Evolutionary conservation across 2,888 invertebrate genomes (phyloP).

Genomic region (Leptinotarsa tumamoca): DNA sequence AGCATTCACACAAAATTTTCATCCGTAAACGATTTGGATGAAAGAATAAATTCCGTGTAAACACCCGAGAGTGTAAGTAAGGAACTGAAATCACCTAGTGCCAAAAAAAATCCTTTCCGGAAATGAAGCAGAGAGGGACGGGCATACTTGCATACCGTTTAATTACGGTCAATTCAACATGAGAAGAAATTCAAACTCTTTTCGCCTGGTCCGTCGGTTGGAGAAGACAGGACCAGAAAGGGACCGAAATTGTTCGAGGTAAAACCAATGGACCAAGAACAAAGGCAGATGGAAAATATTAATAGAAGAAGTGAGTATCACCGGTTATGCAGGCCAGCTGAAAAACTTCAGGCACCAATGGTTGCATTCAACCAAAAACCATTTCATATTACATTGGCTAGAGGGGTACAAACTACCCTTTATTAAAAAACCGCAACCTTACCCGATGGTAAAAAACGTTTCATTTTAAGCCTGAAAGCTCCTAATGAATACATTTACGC

Average conservation of each 20-base stretch:
- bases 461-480: neutral
- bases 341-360: slow-evolving; percentile 16
- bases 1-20: slow-evolving; percentile 29
- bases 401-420: slow-evolving; percentile 23
- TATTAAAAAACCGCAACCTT: neutral
- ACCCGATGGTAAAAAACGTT: slow-evolving; percentile 6
- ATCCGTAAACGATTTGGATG: slow-evolving; percentile 30
- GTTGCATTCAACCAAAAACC: neutral
- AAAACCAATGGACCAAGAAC: slow-evolving; percentile 1
- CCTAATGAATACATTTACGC: slow-evolving; percentile 21
- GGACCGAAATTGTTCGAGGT: neutral
- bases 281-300: neutral
- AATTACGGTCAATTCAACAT: neutral
- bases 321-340: slow-evolving; percentile 19
- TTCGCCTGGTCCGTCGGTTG: slow-evolving; percentile 24
- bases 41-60: slow-evolving; percentile 34
- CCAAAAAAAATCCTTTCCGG: too few relatives aligned
- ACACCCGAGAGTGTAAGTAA: slow-evolving; percentile 23
- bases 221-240: neutral
- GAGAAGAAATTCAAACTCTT: slow-evolving; percentile 20
- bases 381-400: slow-evolving; percentile 13
- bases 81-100: too few relatives aligned
- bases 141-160: neutral
- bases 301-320: slow-evolving; percentile 14
- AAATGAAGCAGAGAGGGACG: slow-evolving; percentile 6